Base-by-base conservation (phyloP, 1,140 invertebrate species). In the Papilio glaucus region DNA sequence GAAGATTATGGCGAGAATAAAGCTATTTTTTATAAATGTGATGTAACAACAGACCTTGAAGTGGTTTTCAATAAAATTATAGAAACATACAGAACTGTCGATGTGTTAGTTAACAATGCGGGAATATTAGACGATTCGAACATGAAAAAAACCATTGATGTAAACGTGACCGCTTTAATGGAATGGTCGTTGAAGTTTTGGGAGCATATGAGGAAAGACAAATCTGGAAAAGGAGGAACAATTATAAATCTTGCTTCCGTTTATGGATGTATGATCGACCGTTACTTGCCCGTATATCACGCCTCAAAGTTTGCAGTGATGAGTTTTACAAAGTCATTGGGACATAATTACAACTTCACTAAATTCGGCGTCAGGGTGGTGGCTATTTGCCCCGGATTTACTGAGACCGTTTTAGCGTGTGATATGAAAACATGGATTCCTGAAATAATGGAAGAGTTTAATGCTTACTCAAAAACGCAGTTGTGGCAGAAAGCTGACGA, bases 21-120 rank as follows among this genome's bases (percentile, higher is more conserved):
- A 62, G 87, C 85, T 0, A 75, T 90, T 10, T 95, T 94, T 74
- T 77, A 93, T 15, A 88, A 89, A 49, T 94, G 94, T 69, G 93
- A 95, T 60, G 88, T 95, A 1, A 90, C 90, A 0, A 92, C 85
- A 1, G 91, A 94, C 75, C 87, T 91, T 42, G 85, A 93, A 15
- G 82, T 83, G 75, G 80, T 88, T 6, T 93, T 90, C 60, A 80
- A 92, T 13, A 84, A 84, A 26, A 83, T 93, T 3, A 82, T 91
- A 4, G 81, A 86, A 7, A 76, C 81, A 7, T 93, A 94, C 73
- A 87, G 92, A 18, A 82, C 81, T 18, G 83, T 96, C 39, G 95
- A 96, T 74, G 93, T 96, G 67, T 82, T 96, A 3, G 88, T 95
- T 0, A 95, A 96, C 72, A 94, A 95, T 68, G 95, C 95, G 38